A percentile compares a stretch with the other conserved stretches of the same genome.
These are phyloP conservation scores for Syngnathus scovelli DNA, from an alignment of 2,113 vertebrate species.

Conservation along the genomic window DNA sequence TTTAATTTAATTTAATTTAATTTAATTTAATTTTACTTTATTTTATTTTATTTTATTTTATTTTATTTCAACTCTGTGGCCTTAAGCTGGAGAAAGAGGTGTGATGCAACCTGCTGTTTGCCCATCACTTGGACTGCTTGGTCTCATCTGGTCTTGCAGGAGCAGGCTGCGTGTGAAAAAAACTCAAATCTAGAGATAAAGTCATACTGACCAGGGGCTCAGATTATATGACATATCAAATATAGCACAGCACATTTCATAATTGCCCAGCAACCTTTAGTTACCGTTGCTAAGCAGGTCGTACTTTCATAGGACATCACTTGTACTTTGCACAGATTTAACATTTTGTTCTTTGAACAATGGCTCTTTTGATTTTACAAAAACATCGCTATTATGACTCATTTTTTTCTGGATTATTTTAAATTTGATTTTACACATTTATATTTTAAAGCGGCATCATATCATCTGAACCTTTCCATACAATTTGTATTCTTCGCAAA, in stretches of 20 bases:
- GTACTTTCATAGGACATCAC: constrained; percentile 2
- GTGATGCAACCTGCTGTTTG: constrained; percentile 44
- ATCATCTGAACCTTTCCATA: too few relatives aligned
- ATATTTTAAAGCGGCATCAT: too few relatives aligned
- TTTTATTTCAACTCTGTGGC: constrained; percentile 4
- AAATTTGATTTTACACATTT: too few relatives aligned
- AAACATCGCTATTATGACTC: not conserved
- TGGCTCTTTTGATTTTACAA: not conserved
- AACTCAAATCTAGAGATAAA: constrained; percentile 40
- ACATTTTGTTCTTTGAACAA: not conserved
- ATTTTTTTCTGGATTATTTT: too few relatives aligned
- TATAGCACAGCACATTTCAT: constrained; percentile 15
- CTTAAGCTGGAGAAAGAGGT: constrained; percentile 39
- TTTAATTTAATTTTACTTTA: too few relatives aligned
- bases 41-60: too few relatives aligned
- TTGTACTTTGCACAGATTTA: not conserved
- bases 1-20: too few relatives aligned
- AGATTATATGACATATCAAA: constrained; percentile 13
- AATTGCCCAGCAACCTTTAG: not conserved
- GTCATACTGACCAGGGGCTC: constrained; percentile 41
- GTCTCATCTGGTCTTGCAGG: constrained; percentile 55
- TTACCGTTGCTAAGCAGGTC: constrained; percentile 10
- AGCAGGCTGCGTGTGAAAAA: constrained; percentile 38
- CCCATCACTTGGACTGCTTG: constrained; percentile 34
- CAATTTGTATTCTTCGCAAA: too few relatives aligned